Evolutionary conservation across 2,888 invertebrate genomes (phyloP).

Genomic region (Leptinotarsa juncta): DNA sequence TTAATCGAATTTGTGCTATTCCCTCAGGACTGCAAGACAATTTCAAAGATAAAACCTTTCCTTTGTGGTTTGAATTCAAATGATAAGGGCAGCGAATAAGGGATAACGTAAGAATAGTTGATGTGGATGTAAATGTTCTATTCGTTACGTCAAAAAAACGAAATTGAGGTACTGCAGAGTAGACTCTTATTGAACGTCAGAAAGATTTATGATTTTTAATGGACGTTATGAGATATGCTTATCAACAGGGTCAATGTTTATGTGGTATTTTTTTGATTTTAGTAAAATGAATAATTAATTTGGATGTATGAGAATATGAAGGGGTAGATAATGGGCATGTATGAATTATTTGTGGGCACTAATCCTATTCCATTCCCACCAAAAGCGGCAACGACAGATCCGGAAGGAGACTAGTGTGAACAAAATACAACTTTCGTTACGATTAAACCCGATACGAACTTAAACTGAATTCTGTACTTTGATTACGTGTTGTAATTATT

Average conservation of each 20-base stretch:
- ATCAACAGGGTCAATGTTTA: neutral
- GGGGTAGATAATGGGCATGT: too few species aligned
- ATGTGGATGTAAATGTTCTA: neutral
- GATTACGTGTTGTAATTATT: too few species aligned
- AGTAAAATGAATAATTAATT: neutral
- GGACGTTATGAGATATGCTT: neutral
- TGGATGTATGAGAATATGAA: neutral
- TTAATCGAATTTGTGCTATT: neutral
- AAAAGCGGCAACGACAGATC: too few species aligned
- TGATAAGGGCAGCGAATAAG: conserved; percentile 5
- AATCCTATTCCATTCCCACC: too few species aligned
- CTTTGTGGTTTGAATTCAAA: conserved; percentile 13
- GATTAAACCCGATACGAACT: too few species aligned
- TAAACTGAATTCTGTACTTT: too few species aligned
- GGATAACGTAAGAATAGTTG: conserved; percentile 6
- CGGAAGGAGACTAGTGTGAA: too few species aligned
- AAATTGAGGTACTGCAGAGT: neutral
- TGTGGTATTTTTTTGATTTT: neutral
- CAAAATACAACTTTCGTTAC: too few species aligned
- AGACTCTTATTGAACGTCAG: neutral
- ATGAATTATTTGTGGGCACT: too few species aligned
- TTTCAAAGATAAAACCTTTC: conserved; percentile 13
- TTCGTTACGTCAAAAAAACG: neutral
- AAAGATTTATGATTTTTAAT: conserved; percentile 9
- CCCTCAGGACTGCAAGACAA: neutral